A percentile compares a stretch with the other conserved stretches of the same genome.
These are phyloP conservation scores for Schizopygopsis pylzovi DNA, from an alignment of 2,797 vertebrate genomes.

Conservation along the genomic window DNA sequence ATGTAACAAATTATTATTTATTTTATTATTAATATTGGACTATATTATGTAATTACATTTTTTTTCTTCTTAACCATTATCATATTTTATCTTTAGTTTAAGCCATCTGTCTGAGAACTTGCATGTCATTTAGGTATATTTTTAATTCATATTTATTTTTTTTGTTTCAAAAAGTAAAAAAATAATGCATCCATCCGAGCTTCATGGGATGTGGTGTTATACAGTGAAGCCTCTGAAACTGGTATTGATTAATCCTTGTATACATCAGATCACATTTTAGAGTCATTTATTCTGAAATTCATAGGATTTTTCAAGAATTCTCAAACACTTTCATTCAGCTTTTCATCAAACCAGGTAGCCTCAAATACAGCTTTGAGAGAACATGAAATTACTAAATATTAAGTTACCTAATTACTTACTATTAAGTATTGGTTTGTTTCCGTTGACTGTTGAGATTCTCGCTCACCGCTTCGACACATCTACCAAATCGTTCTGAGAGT, in stretches of 20 bases:
- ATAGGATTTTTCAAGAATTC: not conserved
- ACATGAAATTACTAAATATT: not conserved
- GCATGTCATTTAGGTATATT: not conserved
- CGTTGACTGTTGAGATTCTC: conserved; percentile 64
- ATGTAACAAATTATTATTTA: too few relatives aligned
- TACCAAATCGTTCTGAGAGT: conserved; percentile 59
- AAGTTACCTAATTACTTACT: conserved; percentile 14
- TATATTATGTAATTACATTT: too few relatives aligned
- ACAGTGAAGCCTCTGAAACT: not conserved
- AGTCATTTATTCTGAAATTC: not conserved
- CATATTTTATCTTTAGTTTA: not conserved
- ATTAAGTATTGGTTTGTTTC: conserved; percentile 40
- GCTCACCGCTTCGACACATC: conserved; percentile 50
- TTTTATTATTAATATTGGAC: too few relatives aligned
- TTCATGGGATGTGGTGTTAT: not conserved
- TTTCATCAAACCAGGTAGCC: not conserved
- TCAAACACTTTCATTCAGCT: not conserved
- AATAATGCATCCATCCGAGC: not conserved
- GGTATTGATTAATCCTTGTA: conserved; percentile 30
- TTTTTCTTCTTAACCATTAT: not conserved
- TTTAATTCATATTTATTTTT: not conserved
- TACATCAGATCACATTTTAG: conserved; percentile 1
- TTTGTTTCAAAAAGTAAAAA: not conserved
- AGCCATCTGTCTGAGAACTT: not conserved
- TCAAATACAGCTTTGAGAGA: not conserved